Evolutionary conservation across 2,888 invertebrate genomes (phyloP), one percentile per base, ranked within the genome.

Genomic region (Gastrophysa polygoni): DNA sequence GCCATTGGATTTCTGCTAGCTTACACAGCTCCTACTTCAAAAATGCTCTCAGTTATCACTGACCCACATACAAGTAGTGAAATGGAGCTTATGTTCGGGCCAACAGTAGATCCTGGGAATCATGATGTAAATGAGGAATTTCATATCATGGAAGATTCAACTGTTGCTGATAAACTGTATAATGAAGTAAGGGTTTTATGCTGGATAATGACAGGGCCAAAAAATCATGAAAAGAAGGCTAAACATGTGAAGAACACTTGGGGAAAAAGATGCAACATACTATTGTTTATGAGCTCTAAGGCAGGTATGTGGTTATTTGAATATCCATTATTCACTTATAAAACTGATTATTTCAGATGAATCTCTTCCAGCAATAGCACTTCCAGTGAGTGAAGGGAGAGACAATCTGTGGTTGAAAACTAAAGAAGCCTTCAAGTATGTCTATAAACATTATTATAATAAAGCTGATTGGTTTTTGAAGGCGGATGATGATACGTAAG

Each of bases 351-450:
- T 32, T 78, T 11, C 78, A 87, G 95, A 96, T 78, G 74, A 83
- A 4, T 83, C 84, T 20, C 81, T 98, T 56, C 95, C 95, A 0
- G 82, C 94, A 0, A 84, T 98, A 17, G 91, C 91, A 28, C 83
- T 98, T 61, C 90, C 92, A 1, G 92, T 98, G 0, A 80, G 85
- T 1, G 98, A 98, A 79, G 96, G 96, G 0, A 85, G 98, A n/a
- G 88, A 97, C 76, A 89, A 91, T 77, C 85, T 99, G n/a, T 99
- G 98, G 98, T 96, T 91, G 1, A 99, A 99, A 84, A 98, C 98
- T 0, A 97, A 96, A 82, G 93, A 90, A 72, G 96, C 96, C 0
- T 96, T 95, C 79, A 88, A 89, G 73, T 95, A 96, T 77, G 89
- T 95, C 17, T 93, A 95, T 77, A 86, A 93, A 69, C 85, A 96